phyloP scores from a whole-genome alignment of 2,888 invertebrate species.

The Microctonus aethiopoides region DNA sequence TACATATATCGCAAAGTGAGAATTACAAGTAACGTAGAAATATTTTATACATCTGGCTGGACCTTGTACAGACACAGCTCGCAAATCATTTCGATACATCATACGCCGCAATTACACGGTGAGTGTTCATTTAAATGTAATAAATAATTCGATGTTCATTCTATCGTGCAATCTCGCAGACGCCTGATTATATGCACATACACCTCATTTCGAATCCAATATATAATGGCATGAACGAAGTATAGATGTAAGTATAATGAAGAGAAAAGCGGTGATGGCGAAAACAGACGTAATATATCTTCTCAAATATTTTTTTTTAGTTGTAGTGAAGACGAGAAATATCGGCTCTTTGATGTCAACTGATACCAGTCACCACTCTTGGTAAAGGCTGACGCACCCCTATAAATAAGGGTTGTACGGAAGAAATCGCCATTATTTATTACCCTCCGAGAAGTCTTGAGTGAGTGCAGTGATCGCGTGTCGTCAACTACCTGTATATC shows the following conservation, averaged over 20 bases:
- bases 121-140: slow-evolving; percentile 65
- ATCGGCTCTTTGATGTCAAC: slow-evolving; percentile 60
- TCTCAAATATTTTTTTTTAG: neutral
- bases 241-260: neutral
- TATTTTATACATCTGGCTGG: neutral
- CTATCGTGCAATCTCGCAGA: slow-evolving; percentile 53
- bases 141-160: slow-evolving; percentile 64
- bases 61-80: slow-evolving; percentile 43
- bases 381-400: slow-evolving; percentile 58
- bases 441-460: slow-evolving; percentile 39
- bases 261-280: slow-evolving; percentile 25
- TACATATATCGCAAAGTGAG: neutral
- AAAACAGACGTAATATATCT: slow-evolving; percentile 9
- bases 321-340: slow-evolving; percentile 24
- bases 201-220: neutral
- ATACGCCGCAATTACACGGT: slow-evolving; percentile 64
- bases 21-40: neutral
- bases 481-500: slow-evolving; percentile 48
- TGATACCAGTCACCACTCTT: slow-evolving; percentile 55
- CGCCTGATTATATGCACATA: slow-evolving; percentile 26
- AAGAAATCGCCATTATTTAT: slow-evolving; percentile 66
- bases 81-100: slow-evolving; percentile 66
- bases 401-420: slow-evolving; percentile 63
- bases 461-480: slow-evolving; percentile 62
- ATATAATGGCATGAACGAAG: no score